Base-by-base conservation (phyloP, 2,113 vertebrate species). In the Bothrops jararaca region DNA sequence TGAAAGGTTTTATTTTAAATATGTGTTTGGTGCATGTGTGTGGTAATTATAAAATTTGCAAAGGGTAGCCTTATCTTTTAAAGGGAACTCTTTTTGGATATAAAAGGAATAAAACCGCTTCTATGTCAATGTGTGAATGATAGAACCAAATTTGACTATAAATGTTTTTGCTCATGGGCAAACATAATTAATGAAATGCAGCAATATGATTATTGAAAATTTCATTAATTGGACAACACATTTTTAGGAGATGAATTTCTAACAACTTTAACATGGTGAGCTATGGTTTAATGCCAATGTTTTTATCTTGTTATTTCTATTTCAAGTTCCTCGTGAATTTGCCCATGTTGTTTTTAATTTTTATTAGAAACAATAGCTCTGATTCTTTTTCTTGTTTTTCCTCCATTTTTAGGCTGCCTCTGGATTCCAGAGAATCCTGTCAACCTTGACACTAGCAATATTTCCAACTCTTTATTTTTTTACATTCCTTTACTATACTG, bases 391-490 rank as follows among this genome's bases (percentile, higher is more conserved):
- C 26, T 91, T 92, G 91, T 95, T 96, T 95, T 91, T 92, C 24
- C 92, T 93, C 52, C 94, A n/a, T 96, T 80, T 91, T 39, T 94
- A 99, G 98, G 98, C 97, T 52, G 96, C 97, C 53, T 97, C 98
- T 39, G 96, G 98, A 54, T 97, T 98, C 64, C 98, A 98, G 60
- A 97, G 98, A 91, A 96, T 99, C 89, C 97, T 99, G 53, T 98
- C 98, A 1, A 96, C 99, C 0, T 95, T 99, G 92, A 98, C 98
- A 4, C 97, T 99, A n/a, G 98, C 98, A 93, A 92, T 97, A 4
- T 99, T 99, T 96, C 99, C 99, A 1, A 98, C 98, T 11, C 98
- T 99, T 90, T 99, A 99, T 97, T 99, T 99, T 97, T 99, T 99
- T 95, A 99, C 99, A 54, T 99, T 99, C 95, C 98, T 99, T 48